Percentiles rank a stretch among this genome's conserved stretches.
phyloP scores from a whole-genome alignment of 2,113 vertebrate genomes.

The Phrynosoma platyrhinos region DNA sequence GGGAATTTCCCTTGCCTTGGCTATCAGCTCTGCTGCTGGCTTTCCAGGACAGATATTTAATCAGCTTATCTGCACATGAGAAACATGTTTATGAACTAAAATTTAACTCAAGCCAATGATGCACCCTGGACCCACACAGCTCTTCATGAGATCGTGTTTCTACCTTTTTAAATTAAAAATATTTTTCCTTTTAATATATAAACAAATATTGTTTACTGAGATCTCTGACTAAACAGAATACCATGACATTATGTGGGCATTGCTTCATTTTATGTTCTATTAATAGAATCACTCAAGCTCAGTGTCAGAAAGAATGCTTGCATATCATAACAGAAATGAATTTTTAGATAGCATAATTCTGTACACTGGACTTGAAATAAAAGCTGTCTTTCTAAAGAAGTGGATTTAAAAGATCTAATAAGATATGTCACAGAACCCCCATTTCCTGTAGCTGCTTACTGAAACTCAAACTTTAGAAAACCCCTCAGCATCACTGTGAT shows the following conservation, averaged over 20 bases:
- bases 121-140: neutral
- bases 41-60: too few species aligned
- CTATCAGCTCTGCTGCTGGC: too few species aligned
- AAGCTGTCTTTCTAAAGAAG: neutral
- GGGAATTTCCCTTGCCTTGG: too few species aligned
- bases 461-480: neutral
- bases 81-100: too few species aligned
- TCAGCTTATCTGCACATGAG: too few species aligned
- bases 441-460: neutral
- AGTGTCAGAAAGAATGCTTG: too few species aligned
- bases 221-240: neutral
- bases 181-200: neutral
- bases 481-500: constrained; percentile 4
- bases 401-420: neutral
- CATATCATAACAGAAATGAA: neutral
- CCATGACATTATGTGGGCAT: neutral
- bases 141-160: neutral
- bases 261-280: neutral
- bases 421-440: neutral
- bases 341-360: neutral
- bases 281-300: neutral
- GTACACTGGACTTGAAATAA: neutral
- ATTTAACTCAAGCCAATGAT: too few species aligned
- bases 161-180: neutral
- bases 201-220: neutral